phyloP scores from a whole-genome alignment of 2,888 invertebrate genomes.

The Cataglyphis cursor region DNA sequence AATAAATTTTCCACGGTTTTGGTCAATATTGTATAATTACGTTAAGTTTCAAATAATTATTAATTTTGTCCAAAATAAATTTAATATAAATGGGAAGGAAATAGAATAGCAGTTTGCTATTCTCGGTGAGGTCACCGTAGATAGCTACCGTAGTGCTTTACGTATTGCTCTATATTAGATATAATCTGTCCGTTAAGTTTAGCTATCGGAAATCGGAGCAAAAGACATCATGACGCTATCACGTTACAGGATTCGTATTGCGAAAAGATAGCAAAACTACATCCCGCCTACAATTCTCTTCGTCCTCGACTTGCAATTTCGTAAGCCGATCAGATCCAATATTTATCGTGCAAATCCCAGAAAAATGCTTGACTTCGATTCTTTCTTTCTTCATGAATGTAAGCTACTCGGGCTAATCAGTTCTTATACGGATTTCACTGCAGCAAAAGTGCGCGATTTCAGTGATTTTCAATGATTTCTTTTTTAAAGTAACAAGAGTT shows the following conservation, averaged over 20 bases:
- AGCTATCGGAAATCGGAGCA: slow-evolving; percentile 24
- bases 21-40: neutral
- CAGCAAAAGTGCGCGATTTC: neutral
- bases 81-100: neutral
- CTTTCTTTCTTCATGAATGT: neutral
- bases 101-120: slow-evolving; percentile 2
- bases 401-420: neutral
- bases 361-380: neutral
- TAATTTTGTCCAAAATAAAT: neutral
- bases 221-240: slow-evolving; percentile 17
- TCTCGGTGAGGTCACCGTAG: neutral
- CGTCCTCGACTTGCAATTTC: neutral
- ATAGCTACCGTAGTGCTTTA: neutral
- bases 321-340: neutral
- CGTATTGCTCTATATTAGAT: slow-evolving; percentile 21
- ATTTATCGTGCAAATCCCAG: neutral
- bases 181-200: slow-evolving; percentile 34
- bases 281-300: slow-evolving; percentile 1
- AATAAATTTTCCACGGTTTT: neutral
- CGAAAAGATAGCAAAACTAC: slow-evolving; percentile 9
- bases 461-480: neutral
- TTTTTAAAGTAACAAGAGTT: neutral
- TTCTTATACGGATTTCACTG: neutral
- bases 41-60: neutral
- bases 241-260: slow-evolving; percentile 20